These are phyloP conservation scores for Agrochola circellaris DNA, from an alignment of 2,888 invertebrate genomes.

Conservation along the genomic window DNA sequence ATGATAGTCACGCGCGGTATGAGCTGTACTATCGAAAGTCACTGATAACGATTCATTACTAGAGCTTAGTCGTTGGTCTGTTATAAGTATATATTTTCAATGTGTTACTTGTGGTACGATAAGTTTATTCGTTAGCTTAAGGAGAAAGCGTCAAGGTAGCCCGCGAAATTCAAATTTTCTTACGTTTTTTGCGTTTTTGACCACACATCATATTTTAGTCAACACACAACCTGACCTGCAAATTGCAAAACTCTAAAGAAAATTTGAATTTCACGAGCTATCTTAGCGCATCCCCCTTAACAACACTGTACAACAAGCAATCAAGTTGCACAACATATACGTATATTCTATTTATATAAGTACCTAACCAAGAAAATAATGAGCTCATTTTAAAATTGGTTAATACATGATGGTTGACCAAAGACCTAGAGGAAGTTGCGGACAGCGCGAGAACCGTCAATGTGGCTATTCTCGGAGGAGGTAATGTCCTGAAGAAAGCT, in stretches of 20 bases:
- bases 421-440: not conserved
- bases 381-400: not conserved
- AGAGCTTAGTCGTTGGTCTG: not conserved
- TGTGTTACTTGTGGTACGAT: not conserved
- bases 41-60: not conserved
- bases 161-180: no score
- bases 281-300: not conserved
- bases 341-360: not conserved
- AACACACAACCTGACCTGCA: no score
- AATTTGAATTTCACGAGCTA: no score
- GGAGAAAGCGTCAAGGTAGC: no score
- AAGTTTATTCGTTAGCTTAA: not conserved
- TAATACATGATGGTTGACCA: no score
- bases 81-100: not conserved
- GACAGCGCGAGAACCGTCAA: not conserved
- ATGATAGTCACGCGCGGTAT: constrained; percentile 17
- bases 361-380: not conserved
- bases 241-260: no score
- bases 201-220: no score
- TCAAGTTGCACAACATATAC: not conserved
- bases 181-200: no score
- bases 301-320: not conserved
- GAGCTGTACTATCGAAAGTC: constrained; percentile 11
- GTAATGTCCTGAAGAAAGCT: not conserved
- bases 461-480: no score